A percentile compares a stretch with the other conserved stretches of the same genome.
phyloP scores from a whole-genome alignment of 1,140 invertebrate genomes.

The Drosophila murphyi region DNA sequence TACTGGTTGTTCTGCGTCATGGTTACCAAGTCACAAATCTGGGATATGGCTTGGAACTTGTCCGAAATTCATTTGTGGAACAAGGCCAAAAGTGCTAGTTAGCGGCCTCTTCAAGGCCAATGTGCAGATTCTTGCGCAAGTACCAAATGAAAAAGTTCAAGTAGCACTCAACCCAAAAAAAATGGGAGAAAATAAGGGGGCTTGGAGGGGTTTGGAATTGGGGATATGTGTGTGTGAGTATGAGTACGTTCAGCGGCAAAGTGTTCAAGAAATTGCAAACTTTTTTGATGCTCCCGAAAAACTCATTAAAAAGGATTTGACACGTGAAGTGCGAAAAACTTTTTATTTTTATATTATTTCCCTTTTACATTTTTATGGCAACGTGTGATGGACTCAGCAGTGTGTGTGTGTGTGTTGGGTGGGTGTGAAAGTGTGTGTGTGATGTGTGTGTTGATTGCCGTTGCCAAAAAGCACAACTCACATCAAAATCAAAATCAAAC shows the following conservation, averaged over 20 bases:
- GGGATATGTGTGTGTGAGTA: neutral
- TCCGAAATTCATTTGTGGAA: constrained; percentile 30
- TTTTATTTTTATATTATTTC: constrained; percentile 83
- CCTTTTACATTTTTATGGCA: constrained; percentile 83
- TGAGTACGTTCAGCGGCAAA: constrained; percentile 20
- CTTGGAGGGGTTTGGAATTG: neutral
- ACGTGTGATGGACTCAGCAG: constrained; percentile 61
- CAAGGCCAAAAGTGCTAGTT: neutral
- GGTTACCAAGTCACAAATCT: too few species aligned
- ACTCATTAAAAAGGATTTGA: constrained; percentile 84
- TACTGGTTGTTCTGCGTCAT: too few species aligned
- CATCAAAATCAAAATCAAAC: constrained; percentile 60
- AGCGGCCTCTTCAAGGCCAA: constrained; percentile 14
- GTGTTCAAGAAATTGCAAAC: constrained; percentile 80
- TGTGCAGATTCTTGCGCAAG: constrained; percentile 24
- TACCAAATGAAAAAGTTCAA: constrained; percentile 49
- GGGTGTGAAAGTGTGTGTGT: constrained; percentile 50
- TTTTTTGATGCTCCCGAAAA: constrained; percentile 82
- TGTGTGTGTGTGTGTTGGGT: constrained; percentile 1
- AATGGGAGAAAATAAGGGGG: constrained; percentile 3
- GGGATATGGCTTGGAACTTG: too few species aligned
- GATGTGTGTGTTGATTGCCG: constrained; percentile 75
- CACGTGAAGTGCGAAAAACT: constrained; percentile 83
- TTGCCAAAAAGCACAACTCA: constrained; percentile 59
- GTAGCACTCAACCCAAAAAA: constrained; percentile 26